Conservation (phyloP, 1,140 invertebrate genomes). For the Sinella curviseta region DNA sequence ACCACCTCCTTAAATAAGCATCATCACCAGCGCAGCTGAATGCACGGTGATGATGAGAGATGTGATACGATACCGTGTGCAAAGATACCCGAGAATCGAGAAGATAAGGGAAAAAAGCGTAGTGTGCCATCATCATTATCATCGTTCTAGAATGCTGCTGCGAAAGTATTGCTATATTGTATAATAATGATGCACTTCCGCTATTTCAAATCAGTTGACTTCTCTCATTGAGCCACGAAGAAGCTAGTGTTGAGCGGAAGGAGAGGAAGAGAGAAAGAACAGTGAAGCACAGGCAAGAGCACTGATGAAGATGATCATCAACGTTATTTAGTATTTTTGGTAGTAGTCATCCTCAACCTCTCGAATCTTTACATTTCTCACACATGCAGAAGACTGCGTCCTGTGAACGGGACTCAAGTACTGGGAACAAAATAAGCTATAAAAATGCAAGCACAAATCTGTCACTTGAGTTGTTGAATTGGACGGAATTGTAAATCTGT, state of each 20-base stretch:
- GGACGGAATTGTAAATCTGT: slow-evolving; percentile 10
- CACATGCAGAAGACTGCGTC: too few relatives aligned
- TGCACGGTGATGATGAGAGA: not conserved
- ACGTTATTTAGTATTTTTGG: not conserved
- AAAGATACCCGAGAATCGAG: not conserved
- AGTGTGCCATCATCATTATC: not conserved
- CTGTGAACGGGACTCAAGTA: not conserved
- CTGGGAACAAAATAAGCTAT: not conserved
- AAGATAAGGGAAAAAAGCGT: not conserved
- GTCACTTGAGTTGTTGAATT: slow-evolving; percentile 1
- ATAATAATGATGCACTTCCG: slow-evolving; percentile 17
- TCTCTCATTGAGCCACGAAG: not conserved
- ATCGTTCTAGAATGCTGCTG: not conserved
- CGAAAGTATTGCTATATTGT: not conserved
- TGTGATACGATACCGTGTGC: not conserved
- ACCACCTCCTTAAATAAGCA: not conserved
- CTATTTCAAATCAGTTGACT: slow-evolving; percentile 19
- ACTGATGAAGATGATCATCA: too few relatives aligned
- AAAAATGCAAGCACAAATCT: slow-evolving; percentile 25
- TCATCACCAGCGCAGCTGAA: too few relatives aligned
- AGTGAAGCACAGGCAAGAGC: not conserved
- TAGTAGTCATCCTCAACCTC: not conserved
- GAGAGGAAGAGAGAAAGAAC: not conserved
- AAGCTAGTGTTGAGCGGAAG: not conserved
- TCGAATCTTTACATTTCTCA: not conserved